Evolutionary conservation across 2,113 vertebrate species (phyloP).

Genomic region (Cricetomys ansorgei): DNA sequence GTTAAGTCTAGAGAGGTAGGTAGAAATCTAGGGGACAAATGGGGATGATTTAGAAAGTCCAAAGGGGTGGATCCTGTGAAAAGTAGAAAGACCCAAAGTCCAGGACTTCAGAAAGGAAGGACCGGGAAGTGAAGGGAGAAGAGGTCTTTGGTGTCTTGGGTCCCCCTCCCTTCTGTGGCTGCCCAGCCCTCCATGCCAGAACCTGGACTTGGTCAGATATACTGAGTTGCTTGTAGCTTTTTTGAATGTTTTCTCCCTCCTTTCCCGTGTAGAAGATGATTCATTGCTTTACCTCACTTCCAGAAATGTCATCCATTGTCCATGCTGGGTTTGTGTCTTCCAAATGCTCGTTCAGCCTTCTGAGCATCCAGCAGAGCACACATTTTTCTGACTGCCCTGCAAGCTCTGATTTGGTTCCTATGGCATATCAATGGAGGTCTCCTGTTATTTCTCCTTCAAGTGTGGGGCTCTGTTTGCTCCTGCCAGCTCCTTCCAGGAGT

Average conservation of each 20-base stretch:
- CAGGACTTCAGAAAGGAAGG: background rate
- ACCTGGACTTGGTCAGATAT: background rate
- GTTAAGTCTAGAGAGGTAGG: background rate
- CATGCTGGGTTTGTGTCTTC: background rate
- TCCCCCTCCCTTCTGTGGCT: background rate
- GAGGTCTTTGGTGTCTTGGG: background rate
- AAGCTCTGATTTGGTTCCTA: constrained; percentile 7
- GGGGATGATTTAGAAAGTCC: background rate
- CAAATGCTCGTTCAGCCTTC: constrained; percentile 23
- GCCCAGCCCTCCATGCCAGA: background rate
- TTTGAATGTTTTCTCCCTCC: background rate
- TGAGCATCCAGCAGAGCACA: background rate
- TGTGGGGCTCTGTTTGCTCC: background rate
- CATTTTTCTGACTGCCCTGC: background rate
- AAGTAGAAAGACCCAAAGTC: background rate
- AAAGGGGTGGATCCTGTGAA: background rate
- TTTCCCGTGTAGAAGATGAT: background rate
- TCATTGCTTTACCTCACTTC: background rate
- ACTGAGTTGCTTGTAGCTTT: background rate
- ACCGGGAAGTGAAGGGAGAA: background rate
- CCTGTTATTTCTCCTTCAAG: background rate
- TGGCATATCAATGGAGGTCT: background rate
- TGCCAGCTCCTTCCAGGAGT: background rate
- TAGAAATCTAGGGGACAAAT: background rate
- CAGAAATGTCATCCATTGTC: background rate